Percentiles rank a stretch among this genome's conserved stretches.
Evolutionary conservation across 2,888 invertebrate genomes (phyloP).

Genomic region (Loripinus fragilis): DNA sequence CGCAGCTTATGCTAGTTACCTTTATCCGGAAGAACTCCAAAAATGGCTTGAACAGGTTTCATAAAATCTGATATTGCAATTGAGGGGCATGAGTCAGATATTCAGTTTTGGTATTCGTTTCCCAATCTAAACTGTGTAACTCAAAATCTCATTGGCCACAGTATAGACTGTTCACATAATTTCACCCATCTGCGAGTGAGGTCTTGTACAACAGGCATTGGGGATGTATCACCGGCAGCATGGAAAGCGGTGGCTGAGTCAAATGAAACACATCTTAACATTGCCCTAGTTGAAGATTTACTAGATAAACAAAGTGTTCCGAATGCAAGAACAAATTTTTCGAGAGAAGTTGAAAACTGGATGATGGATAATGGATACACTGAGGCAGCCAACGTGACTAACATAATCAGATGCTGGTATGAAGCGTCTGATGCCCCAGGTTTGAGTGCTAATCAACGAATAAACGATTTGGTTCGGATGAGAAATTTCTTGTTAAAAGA

Average conservation of each 20-base stretch:
- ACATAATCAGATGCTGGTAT: conserved; percentile 28
- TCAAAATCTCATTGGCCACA: conserved; percentile 2
- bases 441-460: conserved; percentile 21
- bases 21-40: not conserved
- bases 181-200: conserved; percentile 20
- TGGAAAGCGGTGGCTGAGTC: conserved; percentile 12
- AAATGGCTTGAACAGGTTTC: not conserved
- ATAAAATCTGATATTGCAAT: not conserved
- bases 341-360: conserved; percentile 34
- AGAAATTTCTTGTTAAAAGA: conserved; percentile 24
- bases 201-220: conserved; percentile 21
- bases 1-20: conserved; percentile 22
- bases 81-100: not conserved
- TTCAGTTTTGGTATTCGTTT: conserved; percentile 23
- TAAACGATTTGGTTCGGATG: conserved; percentile 10
- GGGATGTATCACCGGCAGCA: not conserved
- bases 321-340: conserved; percentile 39
- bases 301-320: conserved; percentile 43
- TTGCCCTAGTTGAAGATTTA: conserved; percentile 32
- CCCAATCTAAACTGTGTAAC: not conserved
- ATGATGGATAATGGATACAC: conserved; percentile 29
- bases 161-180: conserved; percentile 26
- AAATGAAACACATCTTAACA: conserved; percentile 21
- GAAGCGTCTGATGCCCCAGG: conserved; percentile 29
- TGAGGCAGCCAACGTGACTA: conserved; percentile 20